Conservation (phyloP, 2,888 invertebrate species). For the Eudemis profundana region DNA sequence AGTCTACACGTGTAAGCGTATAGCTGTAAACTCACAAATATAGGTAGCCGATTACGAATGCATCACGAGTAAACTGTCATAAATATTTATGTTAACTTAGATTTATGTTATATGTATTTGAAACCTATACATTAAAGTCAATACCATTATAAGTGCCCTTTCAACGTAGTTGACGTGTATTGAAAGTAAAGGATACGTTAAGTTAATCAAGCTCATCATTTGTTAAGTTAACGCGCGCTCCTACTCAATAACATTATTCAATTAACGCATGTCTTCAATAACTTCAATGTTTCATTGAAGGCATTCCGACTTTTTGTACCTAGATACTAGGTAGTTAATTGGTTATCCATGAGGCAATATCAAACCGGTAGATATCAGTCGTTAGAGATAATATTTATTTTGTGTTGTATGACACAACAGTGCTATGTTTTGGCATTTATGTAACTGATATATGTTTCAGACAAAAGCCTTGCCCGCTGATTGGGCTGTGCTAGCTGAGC, state of each 20-base stretch:
- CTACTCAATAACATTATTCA: conserved; percentile 5
- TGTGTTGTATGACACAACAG: conserved; percentile 26
- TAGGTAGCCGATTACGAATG: neutral
- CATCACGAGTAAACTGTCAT: neutral
- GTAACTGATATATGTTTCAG: conserved; percentile 28
- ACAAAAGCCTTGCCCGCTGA: conserved; percentile 25
- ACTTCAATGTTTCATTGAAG: neutral
- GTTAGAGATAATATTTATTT: conserved; percentile 26
- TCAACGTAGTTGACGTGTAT: neutral
- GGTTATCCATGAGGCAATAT: conserved; percentile 19
- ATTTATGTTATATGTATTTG: neutral
- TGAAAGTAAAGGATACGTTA: neutral
- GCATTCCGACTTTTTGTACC: conserved; percentile 5
- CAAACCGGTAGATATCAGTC: conserved; percentile 17
- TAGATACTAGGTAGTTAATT: neutral
- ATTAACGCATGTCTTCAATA: neutral
- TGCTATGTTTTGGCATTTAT: conserved; percentile 21
- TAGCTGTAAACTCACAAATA: neutral
- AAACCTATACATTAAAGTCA: neutral
- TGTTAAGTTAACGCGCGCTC: neutral
- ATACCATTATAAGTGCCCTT: conserved; percentile 8
- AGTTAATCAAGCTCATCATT: neutral
- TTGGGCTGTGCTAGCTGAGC: conserved; percentile 11
- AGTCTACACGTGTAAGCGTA: too few relatives aligned
- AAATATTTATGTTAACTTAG: neutral